Base-by-base conservation (phyloP, 1,140 invertebrate genomes). In the Kradibia gibbosae region DNA sequence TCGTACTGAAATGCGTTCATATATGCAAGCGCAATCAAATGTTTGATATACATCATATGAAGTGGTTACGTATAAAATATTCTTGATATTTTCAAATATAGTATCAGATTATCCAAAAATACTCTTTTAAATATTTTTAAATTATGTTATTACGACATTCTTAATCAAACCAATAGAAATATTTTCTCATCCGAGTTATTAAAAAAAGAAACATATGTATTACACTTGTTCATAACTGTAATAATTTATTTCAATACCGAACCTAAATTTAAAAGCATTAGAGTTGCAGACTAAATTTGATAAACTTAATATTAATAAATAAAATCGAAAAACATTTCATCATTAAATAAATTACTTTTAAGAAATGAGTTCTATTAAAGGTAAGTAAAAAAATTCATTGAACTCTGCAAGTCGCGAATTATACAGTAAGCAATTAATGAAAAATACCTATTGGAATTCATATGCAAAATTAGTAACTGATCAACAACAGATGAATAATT, bases 21-120 rank as follows among this genome's bases (percentile, higher is more conserved):
- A 60, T 42, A 76, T n/a, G n/a, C 31, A 10, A 10, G 13, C 0
- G 22, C 73, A 60, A 76, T 25, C 22, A 8, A 53, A 53, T 11
- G 20, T 20, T 17, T 53, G 10, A 20, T 3, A 53, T 53, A 76
- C 60, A 57, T 5, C 39, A 76, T 76, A 57, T n/a, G n/a, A 17
- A 13, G 1, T 60, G 74, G 39, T 50, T 67, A 34, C 22, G 25
- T 25, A 28, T 25, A 50, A 53, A 65, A 78, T 10, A 45, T 28
- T 53, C 22, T 78, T 78, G 50, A 53, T 70, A 78, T 53, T 67
- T 45, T 67, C 17, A 10, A 70, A 62, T 45, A 11, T 48, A 76
- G 53, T 67, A 78, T 36, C 4, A 70, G 45, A 53, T 78, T 10
- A 50, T 20, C 25, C 53, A 48, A 39, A 78, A 78, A 78, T 34